These are phyloP conservation scores for Leptinotarsa texana DNA, from an alignment of 1,140 invertebrate genomes.

Conservation along the genomic window DNA sequence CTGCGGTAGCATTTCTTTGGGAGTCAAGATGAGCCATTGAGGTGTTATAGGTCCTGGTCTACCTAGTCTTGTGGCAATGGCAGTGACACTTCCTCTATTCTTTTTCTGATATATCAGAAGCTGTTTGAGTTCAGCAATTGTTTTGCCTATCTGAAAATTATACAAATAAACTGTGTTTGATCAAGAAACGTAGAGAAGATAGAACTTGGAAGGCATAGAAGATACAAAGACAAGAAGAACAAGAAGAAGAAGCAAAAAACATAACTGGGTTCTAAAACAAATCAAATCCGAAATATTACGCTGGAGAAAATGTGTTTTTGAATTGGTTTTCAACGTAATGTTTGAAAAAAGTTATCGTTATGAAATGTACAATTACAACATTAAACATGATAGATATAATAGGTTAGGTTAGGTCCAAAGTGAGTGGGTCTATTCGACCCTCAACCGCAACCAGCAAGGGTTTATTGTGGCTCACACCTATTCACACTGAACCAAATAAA, in stretches of 20 bases:
- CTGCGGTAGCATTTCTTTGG: conserved; percentile 72
- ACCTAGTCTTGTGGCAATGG: conserved; percentile 77
- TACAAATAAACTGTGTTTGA: conserved; percentile 4
- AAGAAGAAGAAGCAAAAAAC: no score
- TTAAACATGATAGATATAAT: no score
- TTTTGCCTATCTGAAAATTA: conserved; percentile 57
- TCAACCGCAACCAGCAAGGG: no score
- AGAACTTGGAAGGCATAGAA: no score
- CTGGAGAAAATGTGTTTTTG: not conserved
- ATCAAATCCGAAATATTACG: not conserved
- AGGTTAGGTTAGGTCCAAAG: no score
- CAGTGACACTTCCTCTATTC: conserved; percentile 72
- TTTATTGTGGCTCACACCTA: no score
- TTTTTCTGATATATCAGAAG: conserved; percentile 59
- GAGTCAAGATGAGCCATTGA: conserved; percentile 82
- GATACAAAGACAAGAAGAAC: no score
- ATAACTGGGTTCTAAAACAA: no score
- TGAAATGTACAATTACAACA: no score
- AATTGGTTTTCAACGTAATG: not conserved
- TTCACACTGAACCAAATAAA: no score
- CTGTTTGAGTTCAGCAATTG: conserved; percentile 63
- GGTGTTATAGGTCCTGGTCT: conserved; percentile 67
- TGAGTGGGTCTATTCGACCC: no score
- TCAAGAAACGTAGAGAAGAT: no score
- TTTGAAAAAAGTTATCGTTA: not conserved